A percentile compares a stretch with the other conserved stretches of the same genome.
These are phyloP conservation scores for Squalus acanthias DNA, from an alignment of 2,797 vertebrate species.

Conservation along the genomic window DNA sequence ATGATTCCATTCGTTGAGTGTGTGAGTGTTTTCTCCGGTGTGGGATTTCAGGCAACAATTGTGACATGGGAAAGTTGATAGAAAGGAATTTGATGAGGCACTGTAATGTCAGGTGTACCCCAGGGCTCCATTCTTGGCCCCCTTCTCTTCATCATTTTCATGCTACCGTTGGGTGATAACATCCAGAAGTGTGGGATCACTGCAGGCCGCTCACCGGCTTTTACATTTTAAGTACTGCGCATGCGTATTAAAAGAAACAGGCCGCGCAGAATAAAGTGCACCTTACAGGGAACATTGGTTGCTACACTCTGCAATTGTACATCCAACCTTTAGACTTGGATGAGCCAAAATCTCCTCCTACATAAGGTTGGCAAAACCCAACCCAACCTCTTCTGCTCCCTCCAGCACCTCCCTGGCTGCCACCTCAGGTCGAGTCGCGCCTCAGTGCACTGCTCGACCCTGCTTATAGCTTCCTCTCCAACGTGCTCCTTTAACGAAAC, in stretches of 20 bases:
- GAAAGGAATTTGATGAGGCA: background rate
- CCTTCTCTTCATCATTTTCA: background rate
- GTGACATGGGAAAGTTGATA: background rate
- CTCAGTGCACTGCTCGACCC: background rate
- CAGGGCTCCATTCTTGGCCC: background rate
- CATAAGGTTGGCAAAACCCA: background rate
- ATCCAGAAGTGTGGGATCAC: background rate
- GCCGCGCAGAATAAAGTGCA: too few species aligned
- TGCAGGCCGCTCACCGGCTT: background rate
- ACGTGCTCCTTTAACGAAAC: background rate
- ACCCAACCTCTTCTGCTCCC: background rate
- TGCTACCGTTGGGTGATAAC: background rate
- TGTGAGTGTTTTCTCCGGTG: background rate
- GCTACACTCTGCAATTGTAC: background rate
- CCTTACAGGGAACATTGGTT: background rate
- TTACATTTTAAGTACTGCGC: too few species aligned
- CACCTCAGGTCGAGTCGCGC: background rate
- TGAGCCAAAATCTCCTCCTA: background rate
- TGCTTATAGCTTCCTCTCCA: background rate
- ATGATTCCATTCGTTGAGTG: background rate
- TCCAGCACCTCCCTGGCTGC: background rate
- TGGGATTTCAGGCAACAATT: background rate
- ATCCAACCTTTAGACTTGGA: background rate
- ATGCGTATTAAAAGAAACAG: too few species aligned
- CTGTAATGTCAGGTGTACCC: background rate